A percentile compares a stretch with the other conserved stretches of the same genome.
phyloP scores from a whole-genome alignment of 2,113 vertebrate genomes.

The Paralichthys olivaceus region DNA sequence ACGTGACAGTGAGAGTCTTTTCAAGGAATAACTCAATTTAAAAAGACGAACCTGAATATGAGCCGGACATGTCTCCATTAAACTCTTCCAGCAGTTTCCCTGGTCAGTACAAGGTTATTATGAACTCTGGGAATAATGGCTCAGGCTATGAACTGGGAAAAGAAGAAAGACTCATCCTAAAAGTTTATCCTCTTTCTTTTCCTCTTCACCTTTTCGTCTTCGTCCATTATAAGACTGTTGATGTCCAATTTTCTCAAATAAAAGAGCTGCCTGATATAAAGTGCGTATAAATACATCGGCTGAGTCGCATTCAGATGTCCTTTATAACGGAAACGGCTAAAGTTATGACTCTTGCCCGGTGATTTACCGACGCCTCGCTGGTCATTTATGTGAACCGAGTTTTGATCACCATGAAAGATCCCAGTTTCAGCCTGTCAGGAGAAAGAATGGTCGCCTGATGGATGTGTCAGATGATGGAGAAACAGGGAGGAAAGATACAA shows the following conservation, averaged over 20 bases:
- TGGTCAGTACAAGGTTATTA: background rate
- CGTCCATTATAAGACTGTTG: background rate
- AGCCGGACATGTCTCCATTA: background rate
- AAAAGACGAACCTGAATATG: background rate
- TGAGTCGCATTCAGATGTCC: conserved; percentile 32
- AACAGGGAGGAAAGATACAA: conserved; percentile 58
- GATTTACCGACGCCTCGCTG: conserved; percentile 53
- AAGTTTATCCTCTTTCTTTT: background rate
- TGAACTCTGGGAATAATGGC: background rate
- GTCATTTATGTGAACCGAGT: conserved; percentile 54
- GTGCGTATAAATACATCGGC: conserved; percentile 43
- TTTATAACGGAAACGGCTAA: conserved; percentile 22
- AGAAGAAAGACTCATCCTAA: background rate
- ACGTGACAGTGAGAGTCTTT: too few relatives aligned
- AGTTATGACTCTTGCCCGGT: conserved; percentile 44
- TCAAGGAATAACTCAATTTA: too few relatives aligned
- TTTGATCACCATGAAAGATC: conserved; percentile 62
- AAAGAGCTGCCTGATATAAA: conserved; percentile 13
- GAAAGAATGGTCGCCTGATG: conserved; percentile 51
- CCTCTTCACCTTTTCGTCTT: background rate
- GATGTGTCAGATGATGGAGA: conserved; percentile 56
- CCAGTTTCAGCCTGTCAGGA: conserved; percentile 56
- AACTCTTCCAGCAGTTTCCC: too few relatives aligned
- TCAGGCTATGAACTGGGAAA: too few relatives aligned
- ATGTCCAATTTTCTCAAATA: conserved; percentile 13